These are phyloP conservation scores for Lepus europaeus DNA, from an alignment of 2,113 vertebrate genomes.

Conservation along the genomic window DNA sequence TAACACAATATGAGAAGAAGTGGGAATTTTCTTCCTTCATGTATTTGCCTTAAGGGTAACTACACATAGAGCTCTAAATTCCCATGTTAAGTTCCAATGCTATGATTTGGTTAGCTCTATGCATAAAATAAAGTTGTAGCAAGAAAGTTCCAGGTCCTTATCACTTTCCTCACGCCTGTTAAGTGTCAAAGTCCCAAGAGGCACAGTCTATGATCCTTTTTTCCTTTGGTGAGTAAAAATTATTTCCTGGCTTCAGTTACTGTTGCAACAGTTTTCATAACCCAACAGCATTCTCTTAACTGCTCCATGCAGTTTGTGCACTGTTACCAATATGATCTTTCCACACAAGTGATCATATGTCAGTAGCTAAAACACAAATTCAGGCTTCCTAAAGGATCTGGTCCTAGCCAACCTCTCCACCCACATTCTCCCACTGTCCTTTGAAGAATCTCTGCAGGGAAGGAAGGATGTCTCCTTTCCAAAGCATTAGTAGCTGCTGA, in stretches of 20 bases:
- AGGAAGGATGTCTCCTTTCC: not conserved
- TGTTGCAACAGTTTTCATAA: not conserved
- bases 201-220: not conserved
- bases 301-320: not conserved
- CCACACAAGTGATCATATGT: too few species aligned
- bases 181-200: not conserved
- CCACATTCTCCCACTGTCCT: not conserved
- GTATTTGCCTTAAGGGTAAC: conserved; percentile 7
- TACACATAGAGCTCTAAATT: not conserved
- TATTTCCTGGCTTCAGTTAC: not conserved
- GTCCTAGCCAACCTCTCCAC: not conserved
- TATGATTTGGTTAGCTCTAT: not conserved
- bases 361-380: not conserved
- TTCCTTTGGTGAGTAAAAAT: not conserved
- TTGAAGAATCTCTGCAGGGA: not conserved
- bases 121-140: not conserved
- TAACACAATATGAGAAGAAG: not conserved
- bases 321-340: not conserved
- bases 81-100: not conserved
- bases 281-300: not conserved
- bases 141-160: not conserved
- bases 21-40: not conserved
- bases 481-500: not conserved
- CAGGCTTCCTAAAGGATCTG: not conserved
- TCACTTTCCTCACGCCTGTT: not conserved